Conservation (phyloP, 2,797 vertebrate genomes). For the Pitangus sulphuratus region DNA sequence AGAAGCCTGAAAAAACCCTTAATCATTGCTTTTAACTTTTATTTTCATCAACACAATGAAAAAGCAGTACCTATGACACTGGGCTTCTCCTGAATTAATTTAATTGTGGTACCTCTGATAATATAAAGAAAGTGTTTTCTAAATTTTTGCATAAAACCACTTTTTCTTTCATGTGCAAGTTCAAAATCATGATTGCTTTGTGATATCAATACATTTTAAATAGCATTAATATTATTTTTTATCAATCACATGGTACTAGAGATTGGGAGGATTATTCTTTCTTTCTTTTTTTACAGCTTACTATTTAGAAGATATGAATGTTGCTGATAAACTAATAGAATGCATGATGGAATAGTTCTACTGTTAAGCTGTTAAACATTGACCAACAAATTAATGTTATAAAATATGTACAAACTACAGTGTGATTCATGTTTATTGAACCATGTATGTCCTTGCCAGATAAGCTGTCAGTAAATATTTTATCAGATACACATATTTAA, state of each 20-base stretch:
- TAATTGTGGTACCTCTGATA: neutral
- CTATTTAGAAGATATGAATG: neutral
- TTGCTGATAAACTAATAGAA: conserved; percentile 50
- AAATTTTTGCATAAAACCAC: neutral
- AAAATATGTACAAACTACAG: conserved; percentile 52
- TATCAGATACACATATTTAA: conserved; percentile 43
- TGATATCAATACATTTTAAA: conserved; percentile 39
- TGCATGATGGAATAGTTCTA: neutral
- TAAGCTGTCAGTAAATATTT: conserved; percentile 57
- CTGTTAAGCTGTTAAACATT: conserved; percentile 31
- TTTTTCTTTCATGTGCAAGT: conserved; percentile 8
- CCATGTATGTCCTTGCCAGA: conserved; percentile 2
- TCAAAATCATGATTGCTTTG: conserved; percentile 27
- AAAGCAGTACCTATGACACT: neutral
- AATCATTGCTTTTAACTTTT: neutral
- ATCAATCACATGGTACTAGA: neutral
- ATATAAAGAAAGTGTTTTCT: neutral
- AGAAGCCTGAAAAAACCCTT: neutral
- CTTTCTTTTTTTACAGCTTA: neutral
- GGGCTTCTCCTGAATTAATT: neutral
- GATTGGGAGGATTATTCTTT: neutral
- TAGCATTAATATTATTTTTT: conserved; percentile 29
- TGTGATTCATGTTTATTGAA: conserved; percentile 14
- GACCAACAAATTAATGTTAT: conserved; percentile 61
- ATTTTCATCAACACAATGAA: neutral